Conservation (phyloP, 2,797 vertebrate genomes). For the Anguilla anguilla region DNA sequence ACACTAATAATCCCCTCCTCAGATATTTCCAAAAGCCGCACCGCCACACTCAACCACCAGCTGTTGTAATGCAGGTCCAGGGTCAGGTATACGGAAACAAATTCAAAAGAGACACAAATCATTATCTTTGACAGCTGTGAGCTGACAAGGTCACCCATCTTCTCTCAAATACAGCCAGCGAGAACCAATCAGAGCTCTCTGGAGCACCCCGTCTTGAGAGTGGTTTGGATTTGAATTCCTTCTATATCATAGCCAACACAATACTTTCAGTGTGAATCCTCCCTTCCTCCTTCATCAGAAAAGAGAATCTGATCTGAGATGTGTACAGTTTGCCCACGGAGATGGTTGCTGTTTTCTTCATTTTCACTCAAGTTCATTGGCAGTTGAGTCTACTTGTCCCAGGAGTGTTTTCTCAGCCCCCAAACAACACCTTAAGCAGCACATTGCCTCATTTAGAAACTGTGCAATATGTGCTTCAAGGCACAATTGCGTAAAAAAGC, state of each 20-base stretch:
- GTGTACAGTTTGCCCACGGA: background rate
- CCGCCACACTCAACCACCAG: background rate
- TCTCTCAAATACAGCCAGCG: background rate
- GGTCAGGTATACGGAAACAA: background rate
- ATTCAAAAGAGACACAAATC: background rate
- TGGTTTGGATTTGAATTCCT: background rate
- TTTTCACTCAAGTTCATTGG: background rate
- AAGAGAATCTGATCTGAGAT: background rate
- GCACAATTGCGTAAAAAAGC: background rate
- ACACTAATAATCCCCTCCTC: background rate
- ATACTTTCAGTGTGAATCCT: background rate
- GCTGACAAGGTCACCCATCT: background rate
- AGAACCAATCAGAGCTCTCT: background rate
- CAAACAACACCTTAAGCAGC: background rate
- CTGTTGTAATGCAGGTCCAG: background rate
- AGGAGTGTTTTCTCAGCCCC: background rate
- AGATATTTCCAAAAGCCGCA: background rate
- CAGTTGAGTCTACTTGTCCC: background rate
- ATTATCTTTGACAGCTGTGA: background rate
- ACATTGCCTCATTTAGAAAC: background rate
- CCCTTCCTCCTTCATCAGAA: background rate
- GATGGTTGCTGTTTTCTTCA: background rate
- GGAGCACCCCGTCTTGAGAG: background rate
- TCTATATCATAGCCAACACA: background rate
- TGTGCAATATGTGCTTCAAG: constrained; percentile 8